These are phyloP conservation scores for Branchinecta sandiegonensis DNA, from an alignment of 2,888 invertebrate genomes.

Conservation along the genomic window DNA sequence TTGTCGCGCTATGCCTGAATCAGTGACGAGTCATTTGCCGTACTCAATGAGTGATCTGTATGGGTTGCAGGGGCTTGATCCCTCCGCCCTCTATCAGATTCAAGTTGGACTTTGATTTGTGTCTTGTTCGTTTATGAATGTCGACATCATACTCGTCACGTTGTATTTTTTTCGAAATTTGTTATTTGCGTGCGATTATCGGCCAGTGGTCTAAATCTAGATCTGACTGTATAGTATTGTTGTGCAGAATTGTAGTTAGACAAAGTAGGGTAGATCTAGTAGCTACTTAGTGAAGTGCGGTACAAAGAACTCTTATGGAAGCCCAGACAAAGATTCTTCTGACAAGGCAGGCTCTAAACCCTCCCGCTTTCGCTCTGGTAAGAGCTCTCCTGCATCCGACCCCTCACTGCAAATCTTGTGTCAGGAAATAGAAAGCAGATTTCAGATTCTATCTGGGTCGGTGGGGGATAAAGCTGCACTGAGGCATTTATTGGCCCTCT, in stretches of 20 bases:
- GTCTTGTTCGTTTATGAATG: constrained; percentile 8
- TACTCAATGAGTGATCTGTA: constrained; percentile 8
- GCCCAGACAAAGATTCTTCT: no score
- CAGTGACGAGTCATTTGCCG: neutral
- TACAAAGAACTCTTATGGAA: no score
- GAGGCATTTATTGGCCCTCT: no score
- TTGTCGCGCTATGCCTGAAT: neutral
- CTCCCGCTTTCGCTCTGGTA: no score
- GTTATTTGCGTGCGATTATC: neutral
- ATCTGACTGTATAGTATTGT: constrained; percentile 14
- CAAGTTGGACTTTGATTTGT: constrained; percentile 16
- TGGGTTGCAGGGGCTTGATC: constrained; percentile 15
- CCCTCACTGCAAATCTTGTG: no score
- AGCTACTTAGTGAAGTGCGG: no score
- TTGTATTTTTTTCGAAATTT: constrained; percentile 1
- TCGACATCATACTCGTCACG: constrained; percentile 1
- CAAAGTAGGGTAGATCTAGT: neutral
- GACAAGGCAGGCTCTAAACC: no score
- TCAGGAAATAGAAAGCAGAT: no score
- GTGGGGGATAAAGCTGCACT: no score
- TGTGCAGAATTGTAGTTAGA: neutral
- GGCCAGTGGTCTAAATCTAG: constrained; percentile 2
- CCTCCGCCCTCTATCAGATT: neutral
- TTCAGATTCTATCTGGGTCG: no score
- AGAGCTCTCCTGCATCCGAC: no score